These are phyloP conservation scores for Chloroceryle aenea DNA, from an alignment of 2,113 vertebrate genomes.

Conservation along the genomic window DNA sequence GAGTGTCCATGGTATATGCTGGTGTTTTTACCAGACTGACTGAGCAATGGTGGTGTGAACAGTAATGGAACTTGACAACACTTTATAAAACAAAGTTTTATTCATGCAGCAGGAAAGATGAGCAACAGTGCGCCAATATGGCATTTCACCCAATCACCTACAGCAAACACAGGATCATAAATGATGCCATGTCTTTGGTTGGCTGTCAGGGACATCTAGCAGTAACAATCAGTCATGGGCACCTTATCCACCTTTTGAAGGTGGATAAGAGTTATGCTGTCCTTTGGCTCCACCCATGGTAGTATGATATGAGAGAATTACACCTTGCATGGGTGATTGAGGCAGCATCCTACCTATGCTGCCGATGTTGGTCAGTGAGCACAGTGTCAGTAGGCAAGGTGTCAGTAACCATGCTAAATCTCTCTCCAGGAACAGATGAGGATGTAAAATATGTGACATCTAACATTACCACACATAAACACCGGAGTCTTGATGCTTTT, in stretches of 20 bases:
- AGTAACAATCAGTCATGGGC: background rate
- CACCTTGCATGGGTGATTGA: background rate
- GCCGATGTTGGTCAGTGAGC: accelerated
- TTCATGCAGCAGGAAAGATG: background rate
- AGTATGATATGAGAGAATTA: background rate
- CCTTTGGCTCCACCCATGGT: background rate
- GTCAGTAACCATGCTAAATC: accelerated
- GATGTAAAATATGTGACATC: background rate
- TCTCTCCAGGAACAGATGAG: background rate
- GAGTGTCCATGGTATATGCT: background rate
- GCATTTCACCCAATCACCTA: background rate
- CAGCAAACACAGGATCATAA: background rate
- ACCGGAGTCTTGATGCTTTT: background rate
- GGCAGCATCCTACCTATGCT: accelerated
- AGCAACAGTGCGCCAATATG: accelerated
- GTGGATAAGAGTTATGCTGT: accelerated
- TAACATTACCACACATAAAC: background rate
- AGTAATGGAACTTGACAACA: background rate
- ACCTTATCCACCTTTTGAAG: background rate
- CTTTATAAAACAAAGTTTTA: background rate
- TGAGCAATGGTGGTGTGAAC: background rate
- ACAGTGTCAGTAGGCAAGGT: too few relatives aligned
- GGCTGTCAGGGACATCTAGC: background rate
- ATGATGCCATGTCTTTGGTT: accelerated
- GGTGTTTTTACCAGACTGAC: background rate